These are phyloP conservation scores for Ooceraea biroi DNA, from an alignment of 1,140 invertebrate species.

Conservation along the genomic window DNA sequence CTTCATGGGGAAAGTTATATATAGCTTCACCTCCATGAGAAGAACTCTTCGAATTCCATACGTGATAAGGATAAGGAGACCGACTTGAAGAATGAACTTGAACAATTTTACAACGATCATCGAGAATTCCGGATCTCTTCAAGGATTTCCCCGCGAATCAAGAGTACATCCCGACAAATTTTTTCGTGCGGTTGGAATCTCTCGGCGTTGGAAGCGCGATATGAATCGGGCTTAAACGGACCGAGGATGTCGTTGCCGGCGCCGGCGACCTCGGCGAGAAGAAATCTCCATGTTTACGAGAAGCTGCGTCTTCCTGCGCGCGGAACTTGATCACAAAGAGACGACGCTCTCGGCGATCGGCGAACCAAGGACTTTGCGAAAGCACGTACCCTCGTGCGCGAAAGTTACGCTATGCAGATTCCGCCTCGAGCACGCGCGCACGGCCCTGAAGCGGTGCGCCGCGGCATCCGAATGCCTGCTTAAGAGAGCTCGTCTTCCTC, in stretches of 20 bases:
- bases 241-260: constrained; percentile 17
- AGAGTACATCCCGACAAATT: not conserved
- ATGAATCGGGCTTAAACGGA: not conserved
- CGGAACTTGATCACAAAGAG: constrained; percentile 45
- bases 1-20: not conserved
- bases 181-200: not conserved
- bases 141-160: not conserved
- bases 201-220: not conserved
- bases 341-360: constrained; percentile 6
- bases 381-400: constrained; percentile 34
- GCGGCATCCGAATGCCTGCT: constrained; percentile 72
- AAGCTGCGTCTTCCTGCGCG: constrained; percentile 20
- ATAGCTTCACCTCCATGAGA: no score
- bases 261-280: constrained; percentile 31
- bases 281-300: constrained; percentile 28
- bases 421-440: constrained; percentile 22
- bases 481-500: constrained; percentile 64
- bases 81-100: not conserved
- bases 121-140: not conserved
- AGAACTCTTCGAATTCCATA: not conserved
- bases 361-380: constrained; percentile 43
- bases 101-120: not conserved
- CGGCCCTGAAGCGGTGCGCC: constrained; percentile 45
- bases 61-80: not conserved
- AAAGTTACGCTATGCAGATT: constrained; percentile 58